phyloP scores from a whole-genome alignment of 2,797 vertebrate species.

The Lacerta agilis region DNA sequence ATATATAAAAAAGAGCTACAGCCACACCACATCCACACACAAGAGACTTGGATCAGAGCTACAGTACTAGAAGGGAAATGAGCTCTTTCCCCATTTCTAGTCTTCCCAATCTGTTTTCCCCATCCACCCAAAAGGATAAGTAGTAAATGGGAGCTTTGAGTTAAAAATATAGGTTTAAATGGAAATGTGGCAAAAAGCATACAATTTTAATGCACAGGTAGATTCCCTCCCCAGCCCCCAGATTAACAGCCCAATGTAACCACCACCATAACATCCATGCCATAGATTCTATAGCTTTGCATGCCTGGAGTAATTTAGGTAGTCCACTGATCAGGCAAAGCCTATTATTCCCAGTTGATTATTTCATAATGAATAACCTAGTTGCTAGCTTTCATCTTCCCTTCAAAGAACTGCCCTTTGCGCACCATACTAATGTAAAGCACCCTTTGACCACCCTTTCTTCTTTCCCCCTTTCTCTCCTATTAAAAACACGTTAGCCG shows the following conservation, averaged over 20 bases:
- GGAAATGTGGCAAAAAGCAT: not conserved
- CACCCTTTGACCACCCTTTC: not conserved
- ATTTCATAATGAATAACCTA: not conserved
- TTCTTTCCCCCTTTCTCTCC: too few species aligned
- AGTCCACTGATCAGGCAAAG: not conserved
- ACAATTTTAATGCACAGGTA: not conserved
- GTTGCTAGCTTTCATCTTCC: not conserved
- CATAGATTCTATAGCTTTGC: not conserved
- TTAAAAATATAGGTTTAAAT: not conserved
- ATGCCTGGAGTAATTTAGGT: not conserved
- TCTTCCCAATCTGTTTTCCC: not conserved
- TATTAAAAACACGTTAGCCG: not conserved
- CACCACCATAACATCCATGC: too few species aligned
- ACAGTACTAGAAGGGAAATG: not conserved
- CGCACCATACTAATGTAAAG: not conserved
- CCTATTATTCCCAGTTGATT: not conserved
- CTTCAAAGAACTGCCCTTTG: conserved; percentile 4
- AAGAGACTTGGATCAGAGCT: not conserved
- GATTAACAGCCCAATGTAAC: too few species aligned
- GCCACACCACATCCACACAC: not conserved
- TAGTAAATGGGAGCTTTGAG: not conserved
- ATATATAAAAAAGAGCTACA: not conserved
- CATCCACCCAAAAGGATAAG: not conserved
- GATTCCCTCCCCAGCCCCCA: too few species aligned
- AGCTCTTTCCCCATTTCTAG: not conserved